Conservation (phyloP, 2,797 vertebrate genomes). For the Eospalax fontanierii region DNA sequence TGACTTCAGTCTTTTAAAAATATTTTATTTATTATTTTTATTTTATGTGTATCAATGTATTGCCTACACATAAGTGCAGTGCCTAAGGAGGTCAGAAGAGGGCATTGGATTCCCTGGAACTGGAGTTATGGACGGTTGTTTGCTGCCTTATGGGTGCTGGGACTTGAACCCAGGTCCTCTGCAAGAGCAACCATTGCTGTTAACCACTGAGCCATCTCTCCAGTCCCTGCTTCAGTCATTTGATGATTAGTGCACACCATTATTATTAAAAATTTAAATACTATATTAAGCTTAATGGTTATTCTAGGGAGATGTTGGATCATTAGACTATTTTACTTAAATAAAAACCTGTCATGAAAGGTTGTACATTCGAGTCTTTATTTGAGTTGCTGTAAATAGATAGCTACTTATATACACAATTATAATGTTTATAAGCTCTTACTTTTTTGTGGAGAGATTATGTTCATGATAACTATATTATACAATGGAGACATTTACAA, state of each 20-base stretch:
- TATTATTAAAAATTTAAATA: constrained; percentile 43
- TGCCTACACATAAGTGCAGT: too few relatives aligned
- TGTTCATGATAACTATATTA: neutral
- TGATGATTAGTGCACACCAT: constrained; percentile 5
- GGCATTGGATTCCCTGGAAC: too few relatives aligned
- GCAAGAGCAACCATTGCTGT: too few relatives aligned
- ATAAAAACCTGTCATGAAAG: neutral
- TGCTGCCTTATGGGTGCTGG: too few relatives aligned
- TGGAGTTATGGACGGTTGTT: too few relatives aligned
- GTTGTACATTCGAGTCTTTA: constrained; percentile 9
- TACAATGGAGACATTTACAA: neutral
- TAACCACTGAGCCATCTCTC: too few relatives aligned
- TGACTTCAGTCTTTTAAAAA: constrained; percentile 11
- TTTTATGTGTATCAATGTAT: too few relatives aligned
- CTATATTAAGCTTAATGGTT: constrained; percentile 43
- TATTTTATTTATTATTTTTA: too few relatives aligned
- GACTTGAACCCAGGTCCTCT: too few relatives aligned
- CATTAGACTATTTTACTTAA: constrained; percentile 47
- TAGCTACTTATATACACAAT: neutral
- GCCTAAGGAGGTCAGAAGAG: too few relatives aligned
- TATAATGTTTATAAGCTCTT: neutral
- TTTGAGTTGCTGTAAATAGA: neutral
- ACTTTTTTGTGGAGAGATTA: neutral
- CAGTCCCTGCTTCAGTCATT: neutral
- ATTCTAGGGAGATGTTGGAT: neutral